phyloP scores from a whole-genome alignment of 2,888 invertebrate genomes.

The Ennomos erosarius region DNA sequence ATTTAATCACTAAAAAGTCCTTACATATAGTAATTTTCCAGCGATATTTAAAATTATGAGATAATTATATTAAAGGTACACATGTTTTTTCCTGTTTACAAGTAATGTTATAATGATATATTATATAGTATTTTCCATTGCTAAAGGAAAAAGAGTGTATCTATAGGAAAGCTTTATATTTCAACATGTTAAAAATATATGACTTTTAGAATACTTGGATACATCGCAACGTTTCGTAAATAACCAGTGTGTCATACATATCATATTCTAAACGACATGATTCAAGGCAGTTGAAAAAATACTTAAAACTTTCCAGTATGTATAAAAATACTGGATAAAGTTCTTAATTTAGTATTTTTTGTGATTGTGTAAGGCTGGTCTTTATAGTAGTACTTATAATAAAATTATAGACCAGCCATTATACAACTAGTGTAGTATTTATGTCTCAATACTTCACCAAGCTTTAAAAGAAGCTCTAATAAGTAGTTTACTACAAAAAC shows the following conservation, averaged over 20 bases:
- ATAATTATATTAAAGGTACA: neutral
- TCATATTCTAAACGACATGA: conserved; percentile 36
- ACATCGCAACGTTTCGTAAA: conserved; percentile 36
- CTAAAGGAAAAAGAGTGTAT: conserved; percentile 5
- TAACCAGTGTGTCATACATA: conserved; percentile 47
- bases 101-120: conserved; percentile 9
- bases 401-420: too few species aligned
- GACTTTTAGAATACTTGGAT: conserved; percentile 31
- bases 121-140: conserved; percentile 8
- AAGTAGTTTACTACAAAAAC: too few species aligned
- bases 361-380: too few species aligned
- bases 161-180: conserved; percentile 15
- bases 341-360: too few species aligned
- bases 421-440: too few species aligned
- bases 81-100: neutral
- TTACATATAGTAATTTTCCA: conserved; percentile 5
- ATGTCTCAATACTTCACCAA: too few species aligned
- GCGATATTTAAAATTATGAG: conserved; percentile 7
- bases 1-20: conserved; percentile 3
- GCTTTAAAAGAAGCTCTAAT: too few species aligned
- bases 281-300: conserved; percentile 42
- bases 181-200: conserved; percentile 35
- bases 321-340: too few species aligned
- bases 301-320: conserved; percentile 23
- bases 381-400: too few species aligned